phyloP scores from a whole-genome alignment of 1,140 invertebrate species.

The Euglossa dilemma region DNA sequence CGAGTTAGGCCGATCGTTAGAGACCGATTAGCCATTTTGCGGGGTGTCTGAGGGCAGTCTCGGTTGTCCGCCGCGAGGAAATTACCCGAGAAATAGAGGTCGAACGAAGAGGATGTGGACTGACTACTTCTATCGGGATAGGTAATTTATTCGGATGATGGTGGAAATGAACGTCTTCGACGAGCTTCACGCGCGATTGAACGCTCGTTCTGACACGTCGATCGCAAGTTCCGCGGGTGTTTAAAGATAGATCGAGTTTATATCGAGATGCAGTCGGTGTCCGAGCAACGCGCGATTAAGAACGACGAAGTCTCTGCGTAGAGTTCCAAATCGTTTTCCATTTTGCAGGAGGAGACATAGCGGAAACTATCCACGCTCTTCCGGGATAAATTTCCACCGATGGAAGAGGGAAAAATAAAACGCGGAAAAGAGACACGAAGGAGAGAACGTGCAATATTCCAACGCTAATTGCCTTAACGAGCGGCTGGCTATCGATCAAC shows the following conservation, averaged over 20 bases:
- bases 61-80: neutral
- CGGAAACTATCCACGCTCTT: neutral
- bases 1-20: neutral
- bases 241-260: neutral
- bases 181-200: neutral
- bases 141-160: conserved; percentile 25
- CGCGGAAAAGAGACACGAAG: neutral
- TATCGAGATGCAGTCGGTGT: no score
- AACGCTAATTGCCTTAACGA: conserved; percentile 5
- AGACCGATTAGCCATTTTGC: neutral
- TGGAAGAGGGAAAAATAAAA: neutral
- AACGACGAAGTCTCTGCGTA: no score
- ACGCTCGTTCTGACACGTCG: neutral
- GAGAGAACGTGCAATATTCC: neutral
- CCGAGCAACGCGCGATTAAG: neutral
- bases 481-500: neutral
- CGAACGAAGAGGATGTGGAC: neutral
- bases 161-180: conserved; percentile 10
- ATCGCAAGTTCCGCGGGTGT: neutral
- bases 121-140: conserved; percentile 1
- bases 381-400: neutral
- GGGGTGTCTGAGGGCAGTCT: neutral
- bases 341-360: neutral
- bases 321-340: neutral
- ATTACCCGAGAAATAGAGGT: conserved; percentile 26